These are phyloP conservation scores for Spicauda simplicius DNA, from an alignment of 2,888 invertebrate genomes.

Conservation along the genomic window DNA sequence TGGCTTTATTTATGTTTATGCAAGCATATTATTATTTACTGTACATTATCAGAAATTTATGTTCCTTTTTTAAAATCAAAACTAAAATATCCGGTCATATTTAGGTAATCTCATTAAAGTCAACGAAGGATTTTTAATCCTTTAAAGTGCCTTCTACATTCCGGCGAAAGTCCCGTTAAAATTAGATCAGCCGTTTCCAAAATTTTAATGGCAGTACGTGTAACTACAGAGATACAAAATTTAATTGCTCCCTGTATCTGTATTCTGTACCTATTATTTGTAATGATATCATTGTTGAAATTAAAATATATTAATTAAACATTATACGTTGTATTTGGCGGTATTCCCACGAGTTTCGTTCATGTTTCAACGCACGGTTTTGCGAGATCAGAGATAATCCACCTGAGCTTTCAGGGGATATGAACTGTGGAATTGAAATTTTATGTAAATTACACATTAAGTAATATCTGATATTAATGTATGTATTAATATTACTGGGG, in stretches of 20 bases:
- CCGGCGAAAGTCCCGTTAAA: no score
- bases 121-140: no score
- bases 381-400: constrained; percentile 33
- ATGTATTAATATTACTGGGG: not conserved
- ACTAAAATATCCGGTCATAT: no score
- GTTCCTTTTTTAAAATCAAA: no score
- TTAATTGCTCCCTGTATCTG: not conserved
- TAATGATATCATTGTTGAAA: not conserved
- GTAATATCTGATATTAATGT: not conserved
- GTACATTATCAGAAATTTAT: no score
- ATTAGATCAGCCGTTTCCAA: no score
- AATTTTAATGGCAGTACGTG: no score
- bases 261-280: not conserved
- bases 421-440: constrained; percentile 24
- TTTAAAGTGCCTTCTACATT: no score
- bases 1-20: no score
- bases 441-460: constrained; percentile 17
- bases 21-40: no score
- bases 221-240: no score
- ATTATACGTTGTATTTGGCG: constrained; percentile 12
- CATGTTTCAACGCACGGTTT: constrained; percentile 25
- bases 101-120: no score
- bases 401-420: constrained; percentile 26
- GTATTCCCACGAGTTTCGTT: constrained; percentile 9
- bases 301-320: constrained; percentile 20